phyloP scores from a whole-genome alignment of 2,888 invertebrate genomes.

The Cantharis lateralis region DNA sequence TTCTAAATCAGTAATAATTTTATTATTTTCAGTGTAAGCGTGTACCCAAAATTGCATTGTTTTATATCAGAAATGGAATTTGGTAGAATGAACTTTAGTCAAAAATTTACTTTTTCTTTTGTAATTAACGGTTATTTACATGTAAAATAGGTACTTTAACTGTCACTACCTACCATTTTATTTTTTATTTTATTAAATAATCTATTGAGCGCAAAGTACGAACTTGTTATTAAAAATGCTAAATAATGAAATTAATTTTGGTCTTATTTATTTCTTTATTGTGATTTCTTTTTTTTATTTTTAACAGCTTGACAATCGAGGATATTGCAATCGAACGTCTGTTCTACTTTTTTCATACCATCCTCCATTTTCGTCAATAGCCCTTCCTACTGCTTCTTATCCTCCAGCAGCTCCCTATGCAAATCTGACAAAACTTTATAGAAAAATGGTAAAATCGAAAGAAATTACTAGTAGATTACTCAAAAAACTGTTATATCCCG shows the following conservation, averaged over 20 bases:
- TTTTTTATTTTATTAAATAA: neutral
- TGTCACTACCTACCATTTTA: neutral
- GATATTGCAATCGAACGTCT: constrained; percentile 62
- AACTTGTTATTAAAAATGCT: neutral
- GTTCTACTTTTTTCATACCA: constrained; percentile 54
- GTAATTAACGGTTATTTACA: neutral
- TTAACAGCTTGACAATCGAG: constrained; percentile 58
- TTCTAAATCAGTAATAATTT: neutral
- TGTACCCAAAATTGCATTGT: too few relatives aligned
- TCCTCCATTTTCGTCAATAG: constrained; percentile 55
- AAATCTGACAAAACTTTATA: constrained; percentile 76
- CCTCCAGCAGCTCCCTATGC: constrained; percentile 79
- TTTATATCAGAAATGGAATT: neutral
- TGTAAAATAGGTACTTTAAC: neutral
- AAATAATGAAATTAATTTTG: neutral
- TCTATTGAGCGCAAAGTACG: neutral
- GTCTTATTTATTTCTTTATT: neutral
- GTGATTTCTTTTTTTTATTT: constrained; percentile 11
- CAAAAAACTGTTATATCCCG: constrained; percentile 73
- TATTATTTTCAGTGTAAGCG: neutral
- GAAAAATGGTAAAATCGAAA: constrained; percentile 73
- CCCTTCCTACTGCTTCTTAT: constrained; percentile 74
- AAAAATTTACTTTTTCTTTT: neutral
- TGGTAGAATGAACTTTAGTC: neutral
- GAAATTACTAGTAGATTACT: constrained; percentile 72